Base-by-base conservation (phyloP, 2,888 invertebrate species). In the Trachelus stipa region DNA sequence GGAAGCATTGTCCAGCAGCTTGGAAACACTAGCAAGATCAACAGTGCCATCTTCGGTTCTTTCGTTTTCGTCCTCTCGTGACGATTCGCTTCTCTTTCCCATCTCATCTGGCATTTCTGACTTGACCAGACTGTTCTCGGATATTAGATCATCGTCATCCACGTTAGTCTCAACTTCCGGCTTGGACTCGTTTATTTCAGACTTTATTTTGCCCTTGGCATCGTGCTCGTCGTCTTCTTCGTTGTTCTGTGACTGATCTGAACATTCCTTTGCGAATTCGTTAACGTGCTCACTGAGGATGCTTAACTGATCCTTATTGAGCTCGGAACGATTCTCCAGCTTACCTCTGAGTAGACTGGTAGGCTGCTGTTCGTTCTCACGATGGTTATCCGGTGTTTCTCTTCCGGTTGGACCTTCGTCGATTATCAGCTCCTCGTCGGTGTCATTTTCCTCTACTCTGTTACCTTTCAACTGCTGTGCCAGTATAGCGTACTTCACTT, bases 21-120 rank as follows among this genome's bases (percentile, higher is more conserved):
- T 94, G 0, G 96, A 95, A 0, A 97, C 95, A 12, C 97, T 95
- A 30, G 97, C 97, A 83, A 97, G 92, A 88, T 97, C 96, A 0
- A 89, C 88, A 4, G 87, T 86, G 35, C 86, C 87, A 79, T 92
- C 92, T 68, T 93, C 92, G 73, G 92, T 92, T 85, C 93, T 90
- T 81, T 85, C 85, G 79, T 80, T 80, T n/a, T 78, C 81, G 74
- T 85, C 82, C 68, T 73, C 79, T 33, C 79, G 35, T 0, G 31
- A 34, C 12, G 33, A 33, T 15, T 31, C 71, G 15, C 31, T 34
- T 31, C 94, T 91, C 89, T 93, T 93, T 11, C 94, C 87, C 75
- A 94, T 94, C 85, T 94, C 94, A 37, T 94, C 93, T 1, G 93
- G 94, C 2, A 93, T 93, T 81, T 93, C 92, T 78, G 93, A 93